A percentile compares a stretch with the other conserved stretches of the same genome.
phyloP scores from a whole-genome alignment of 2,888 invertebrate genomes.

The Drosophila rellima region DNA sequence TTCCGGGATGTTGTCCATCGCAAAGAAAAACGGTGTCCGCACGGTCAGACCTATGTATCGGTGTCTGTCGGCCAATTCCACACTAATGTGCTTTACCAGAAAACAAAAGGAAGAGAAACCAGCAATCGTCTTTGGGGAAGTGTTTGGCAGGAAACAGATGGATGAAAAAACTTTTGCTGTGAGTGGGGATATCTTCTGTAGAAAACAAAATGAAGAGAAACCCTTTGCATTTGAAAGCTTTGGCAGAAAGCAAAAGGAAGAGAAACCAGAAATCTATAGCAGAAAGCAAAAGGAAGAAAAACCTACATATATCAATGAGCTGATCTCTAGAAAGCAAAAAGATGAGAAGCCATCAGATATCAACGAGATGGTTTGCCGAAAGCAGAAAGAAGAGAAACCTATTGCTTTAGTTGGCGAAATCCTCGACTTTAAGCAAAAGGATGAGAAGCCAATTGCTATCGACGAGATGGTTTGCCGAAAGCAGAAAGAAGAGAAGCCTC shows the following conservation, averaged over 20 bases:
- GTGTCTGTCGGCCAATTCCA: constrained; percentile 6
- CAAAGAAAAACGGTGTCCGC: constrained; percentile 4
- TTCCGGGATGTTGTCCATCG: constrained; percentile 17
- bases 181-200: not conserved
- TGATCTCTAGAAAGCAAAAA: not conserved
- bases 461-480: not conserved
- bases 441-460: not conserved
- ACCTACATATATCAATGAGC: not conserved
- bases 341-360: not conserved
- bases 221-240: not conserved
- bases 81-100: not conserved
- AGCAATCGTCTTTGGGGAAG: not conserved
- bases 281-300: not conserved
- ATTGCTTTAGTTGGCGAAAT: not conserved
- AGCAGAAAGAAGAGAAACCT: constrained; percentile 1
- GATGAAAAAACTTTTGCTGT: not conserved
- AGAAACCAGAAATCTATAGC: not conserved
- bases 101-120: constrained; percentile 1
- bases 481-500: not conserved
- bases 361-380: not conserved
- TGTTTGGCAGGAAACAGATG: not conserved
- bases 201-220: not conserved
- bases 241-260: not conserved
- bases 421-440: not conserved
- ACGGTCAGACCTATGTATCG: constrained; percentile 17